Base-by-base conservation (phyloP, 2,113 vertebrate species). In the Falco punctatus region DNA sequence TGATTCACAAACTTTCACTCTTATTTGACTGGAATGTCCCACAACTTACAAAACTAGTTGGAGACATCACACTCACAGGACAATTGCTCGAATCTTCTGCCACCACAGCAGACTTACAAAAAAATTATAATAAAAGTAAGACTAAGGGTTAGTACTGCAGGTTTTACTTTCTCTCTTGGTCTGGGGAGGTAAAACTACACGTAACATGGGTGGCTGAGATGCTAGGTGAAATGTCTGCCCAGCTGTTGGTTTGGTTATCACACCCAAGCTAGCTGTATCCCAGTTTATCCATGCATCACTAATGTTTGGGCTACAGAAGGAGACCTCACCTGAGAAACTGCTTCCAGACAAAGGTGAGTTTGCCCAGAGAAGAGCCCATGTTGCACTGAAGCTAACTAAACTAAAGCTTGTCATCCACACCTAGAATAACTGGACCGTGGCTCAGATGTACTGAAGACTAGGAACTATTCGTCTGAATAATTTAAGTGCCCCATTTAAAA, bases 391-490 rank as follows among this genome's bases (percentile, higher is more conserved):
- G 32, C 35, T 86, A 57, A 84, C 44, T 71, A 61, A 84, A 80
- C 51, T 42, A 93, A 73, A 92, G 54, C 55, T 86, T 33, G 26
- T 66, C 75, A 33, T 61, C 88, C 66, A 40, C 20, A 58, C 58
- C 74, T 42, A 32, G 49, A 94, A 65, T 80, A 96, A 81, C 93
- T 42, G 54, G 67, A 61, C 81, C 82, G 78, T 42, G 28, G 77
- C 77, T 96, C 77, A 67, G 83, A 94, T 33, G 26, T 62, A 65
- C 64, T 54, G 71, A 88, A 74, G 71, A 55, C 87, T 86, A 86
- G 80, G 81, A 92, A 20, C 79, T 55, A 51, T 51, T 64, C 22
- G 33, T 65, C 93, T 82, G 62, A 96, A 93, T 93, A 94, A 96
- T 92, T 86, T 78, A 96, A 82, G 32, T 66, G 40, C 11, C 11